Percentiles rank a stretch among this genome's conserved stretches.
Conservation (phyloP, 2,888 invertebrate genomes). For the Zele albiditarsus region DNA sequence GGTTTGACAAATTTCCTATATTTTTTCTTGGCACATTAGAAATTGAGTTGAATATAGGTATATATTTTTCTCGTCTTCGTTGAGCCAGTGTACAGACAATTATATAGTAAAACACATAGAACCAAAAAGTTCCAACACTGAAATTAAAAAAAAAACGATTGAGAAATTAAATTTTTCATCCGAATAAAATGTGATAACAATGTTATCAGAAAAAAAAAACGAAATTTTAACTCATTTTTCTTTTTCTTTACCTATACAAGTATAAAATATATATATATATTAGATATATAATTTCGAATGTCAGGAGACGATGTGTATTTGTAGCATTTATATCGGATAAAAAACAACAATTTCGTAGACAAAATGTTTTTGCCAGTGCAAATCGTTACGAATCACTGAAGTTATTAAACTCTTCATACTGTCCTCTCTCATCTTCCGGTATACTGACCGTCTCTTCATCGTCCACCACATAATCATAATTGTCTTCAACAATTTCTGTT, state of each 20-base stretch:
- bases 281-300: constrained; percentile 28
- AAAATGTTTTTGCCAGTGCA: neutral
- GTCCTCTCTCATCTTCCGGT: constrained; percentile 36
- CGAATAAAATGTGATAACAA: constrained; percentile 23
- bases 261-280: constrained; percentile 40
- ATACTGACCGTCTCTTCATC: constrained; percentile 49
- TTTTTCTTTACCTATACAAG: constrained; percentile 34
- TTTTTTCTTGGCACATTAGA: neutral
- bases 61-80: neutral
- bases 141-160: neutral
- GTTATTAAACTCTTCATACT: constrained; percentile 55
- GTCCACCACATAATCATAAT: constrained; percentile 74
- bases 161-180: constrained; percentile 7
- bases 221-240: constrained; percentile 18
- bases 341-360: constrained; percentile 41
- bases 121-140: neutral
- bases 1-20: neutral
- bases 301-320: constrained; percentile 18
- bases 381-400: constrained; percentile 57
- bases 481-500: constrained; percentile 75
- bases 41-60: neutral
- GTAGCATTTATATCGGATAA: constrained; percentile 27
- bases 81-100: constrained; percentile 5
- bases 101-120: neutral
- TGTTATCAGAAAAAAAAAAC: constrained; percentile 32